These are phyloP conservation scores for Ptychochromis oligacanthus DNA, from an alignment of 2,113 vertebrate species.

Conservation along the genomic window DNA sequence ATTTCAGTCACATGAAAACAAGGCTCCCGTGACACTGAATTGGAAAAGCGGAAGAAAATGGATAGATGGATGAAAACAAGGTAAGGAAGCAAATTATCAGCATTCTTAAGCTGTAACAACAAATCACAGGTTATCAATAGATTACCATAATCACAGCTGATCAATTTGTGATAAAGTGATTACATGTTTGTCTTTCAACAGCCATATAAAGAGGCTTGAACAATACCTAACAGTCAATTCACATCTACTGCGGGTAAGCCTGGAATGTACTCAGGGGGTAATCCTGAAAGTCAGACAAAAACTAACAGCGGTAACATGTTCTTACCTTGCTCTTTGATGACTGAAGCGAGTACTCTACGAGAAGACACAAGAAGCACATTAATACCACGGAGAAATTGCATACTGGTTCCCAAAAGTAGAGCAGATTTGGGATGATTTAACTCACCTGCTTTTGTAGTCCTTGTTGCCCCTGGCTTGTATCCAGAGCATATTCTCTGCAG, in stretches of 20 bases:
- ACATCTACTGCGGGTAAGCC: background rate
- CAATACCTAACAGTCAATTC: background rate
- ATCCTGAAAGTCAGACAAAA: background rate
- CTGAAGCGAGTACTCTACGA: slow-evolving; percentile 89
- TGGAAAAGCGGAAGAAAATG: no score
- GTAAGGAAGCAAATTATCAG: background rate
- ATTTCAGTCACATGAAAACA: background rate
- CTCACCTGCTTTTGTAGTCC: slow-evolving; percentile 87
- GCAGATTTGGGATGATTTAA: slow-evolving; percentile 36
- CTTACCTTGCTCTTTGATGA: slow-evolving; percentile 94
- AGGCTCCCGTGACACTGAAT: no score
- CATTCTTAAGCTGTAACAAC: background rate
- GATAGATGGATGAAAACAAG: no score
- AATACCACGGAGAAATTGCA: background rate
- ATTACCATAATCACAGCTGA: background rate
- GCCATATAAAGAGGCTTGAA: background rate
- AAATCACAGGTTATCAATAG: background rate
- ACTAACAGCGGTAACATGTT: background rate
- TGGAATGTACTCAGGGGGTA: background rate
- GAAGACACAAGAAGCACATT: slow-evolving; percentile 10
- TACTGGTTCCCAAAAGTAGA: background rate
- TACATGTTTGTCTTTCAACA: background rate
- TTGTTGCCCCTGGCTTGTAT: slow-evolving; percentile 79
- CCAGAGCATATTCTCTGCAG: slow-evolving; percentile 88
- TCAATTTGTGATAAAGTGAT: background rate